These are phyloP conservation scores for Recurvirostra avosetta DNA, from an alignment of 2,113 vertebrate species.

Conservation along the genomic window DNA sequence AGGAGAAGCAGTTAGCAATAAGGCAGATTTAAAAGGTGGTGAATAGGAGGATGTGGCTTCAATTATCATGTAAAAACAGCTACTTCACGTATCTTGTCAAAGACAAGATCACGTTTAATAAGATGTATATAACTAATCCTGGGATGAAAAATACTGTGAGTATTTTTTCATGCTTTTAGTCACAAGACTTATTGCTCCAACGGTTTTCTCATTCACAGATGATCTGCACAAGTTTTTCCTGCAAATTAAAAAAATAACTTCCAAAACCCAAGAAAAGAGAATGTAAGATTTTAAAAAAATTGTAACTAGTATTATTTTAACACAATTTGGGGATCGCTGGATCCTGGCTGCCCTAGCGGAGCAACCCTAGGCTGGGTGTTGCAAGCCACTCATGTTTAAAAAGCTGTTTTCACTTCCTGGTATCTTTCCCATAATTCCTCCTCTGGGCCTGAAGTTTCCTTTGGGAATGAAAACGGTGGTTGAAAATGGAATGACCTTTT, in stretches of 20 bases:
- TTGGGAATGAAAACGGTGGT: not conserved
- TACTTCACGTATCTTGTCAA: not conserved
- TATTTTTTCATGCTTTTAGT: not conserved
- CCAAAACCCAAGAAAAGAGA: not conserved
- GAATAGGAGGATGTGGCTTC: not conserved
- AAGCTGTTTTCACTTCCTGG: not conserved
- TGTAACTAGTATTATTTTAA: not conserved
- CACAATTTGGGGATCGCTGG: not conserved
- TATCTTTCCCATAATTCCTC: not conserved
- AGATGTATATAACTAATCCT: not conserved
- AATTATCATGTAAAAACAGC: not conserved
- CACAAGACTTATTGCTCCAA: not conserved
- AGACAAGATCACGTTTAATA: not conserved
- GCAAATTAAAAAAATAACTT: not conserved
- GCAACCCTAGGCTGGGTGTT: not conserved
- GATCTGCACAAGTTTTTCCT: not conserved
- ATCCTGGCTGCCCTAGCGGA: not conserved
- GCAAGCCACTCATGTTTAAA: not conserved
- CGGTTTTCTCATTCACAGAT: not conserved
- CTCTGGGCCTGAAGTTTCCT: not conserved
- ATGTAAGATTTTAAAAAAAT: not conserved
- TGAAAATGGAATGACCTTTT: not conserved
- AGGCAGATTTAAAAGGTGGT: not conserved
- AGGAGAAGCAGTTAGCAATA: not conserved
- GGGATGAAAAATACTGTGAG: not conserved